phyloP scores from a whole-genome alignment of 2,797 vertebrate genomes.

The Tympanoctomys barrerae region DNA sequence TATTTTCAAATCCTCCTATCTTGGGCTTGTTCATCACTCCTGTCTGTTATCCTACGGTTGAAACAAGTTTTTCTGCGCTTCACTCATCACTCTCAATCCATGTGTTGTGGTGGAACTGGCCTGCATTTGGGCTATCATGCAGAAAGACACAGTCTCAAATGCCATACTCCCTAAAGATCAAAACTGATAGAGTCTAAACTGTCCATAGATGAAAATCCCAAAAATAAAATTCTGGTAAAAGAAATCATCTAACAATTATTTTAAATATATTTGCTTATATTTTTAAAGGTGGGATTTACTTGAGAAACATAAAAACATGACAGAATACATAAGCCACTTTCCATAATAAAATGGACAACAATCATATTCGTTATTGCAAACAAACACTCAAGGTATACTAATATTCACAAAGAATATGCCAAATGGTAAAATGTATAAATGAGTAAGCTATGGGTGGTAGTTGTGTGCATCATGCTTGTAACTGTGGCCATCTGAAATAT shows the following conservation, averaged over 20 bases:
- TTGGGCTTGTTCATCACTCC: not conserved
- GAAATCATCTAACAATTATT: not conserved
- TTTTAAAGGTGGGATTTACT: not conserved
- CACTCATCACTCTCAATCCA: not conserved
- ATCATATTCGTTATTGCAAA: not conserved
- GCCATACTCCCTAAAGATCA: not conserved
- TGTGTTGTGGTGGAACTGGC: not conserved
- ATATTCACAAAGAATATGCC: not conserved
- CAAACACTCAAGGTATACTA: not conserved
- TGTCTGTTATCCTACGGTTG: not conserved
- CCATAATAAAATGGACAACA: not conserved
- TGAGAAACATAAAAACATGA: not conserved
- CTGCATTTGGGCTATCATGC: not conserved
- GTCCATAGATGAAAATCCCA: not conserved
- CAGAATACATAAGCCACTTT: not conserved
- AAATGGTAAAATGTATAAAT: not conserved
- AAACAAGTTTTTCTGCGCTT: not conserved
- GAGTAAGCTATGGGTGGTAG: not conserved
- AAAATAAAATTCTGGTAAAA: slow-evolving; percentile 3
- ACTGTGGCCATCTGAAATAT: not conserved
- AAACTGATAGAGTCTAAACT: not conserved
- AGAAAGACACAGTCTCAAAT: not conserved
- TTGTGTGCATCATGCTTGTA: not conserved
- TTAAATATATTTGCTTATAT: not conserved
- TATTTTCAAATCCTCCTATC: not conserved